Conservation (phyloP, 2,797 vertebrate species). For the Podarcis siculus region DNA sequence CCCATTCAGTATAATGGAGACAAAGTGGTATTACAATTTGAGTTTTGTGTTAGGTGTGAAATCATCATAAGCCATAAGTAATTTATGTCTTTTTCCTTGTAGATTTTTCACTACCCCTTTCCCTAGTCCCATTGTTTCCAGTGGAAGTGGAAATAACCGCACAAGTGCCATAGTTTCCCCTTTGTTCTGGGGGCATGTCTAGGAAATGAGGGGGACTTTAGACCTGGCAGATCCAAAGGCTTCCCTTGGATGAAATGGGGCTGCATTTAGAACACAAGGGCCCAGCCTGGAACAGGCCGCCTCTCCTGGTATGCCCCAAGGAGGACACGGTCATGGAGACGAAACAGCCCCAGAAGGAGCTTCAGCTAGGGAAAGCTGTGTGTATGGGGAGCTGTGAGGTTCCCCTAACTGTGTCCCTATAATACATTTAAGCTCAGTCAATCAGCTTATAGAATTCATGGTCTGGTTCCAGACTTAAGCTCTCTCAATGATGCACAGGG, state of each 20-base stretch:
- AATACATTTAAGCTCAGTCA: conserved; percentile 6
- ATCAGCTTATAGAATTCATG: conserved; percentile 2
- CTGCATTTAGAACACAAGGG: no score
- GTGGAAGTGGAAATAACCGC: no score
- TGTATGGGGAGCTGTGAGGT: not conserved
- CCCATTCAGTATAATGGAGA: not conserved
- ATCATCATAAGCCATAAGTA: not conserved
- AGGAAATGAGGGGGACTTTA: no score
- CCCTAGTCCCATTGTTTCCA: no score
- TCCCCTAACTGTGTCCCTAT: fast-evolving
- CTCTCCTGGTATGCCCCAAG: no score
- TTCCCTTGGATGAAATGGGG: no score
- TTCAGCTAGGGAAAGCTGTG: not conserved
- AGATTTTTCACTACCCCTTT: no score
- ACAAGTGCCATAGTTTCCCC: no score
- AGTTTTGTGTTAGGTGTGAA: not conserved
- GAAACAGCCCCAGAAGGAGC: not conserved
- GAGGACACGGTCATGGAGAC: not conserved
- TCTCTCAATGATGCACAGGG: conserved; percentile 27
- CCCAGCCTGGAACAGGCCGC: no score
- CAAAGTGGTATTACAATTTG: not conserved
- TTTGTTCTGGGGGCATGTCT: no score
- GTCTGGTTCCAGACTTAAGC: not conserved
- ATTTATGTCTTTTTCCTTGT: no score
- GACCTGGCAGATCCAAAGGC: no score